Percentiles rank a stretch among this genome's conserved stretches.
Evolutionary conservation across 2,888 invertebrate species (phyloP).

Genomic region (Odontomyia ornata): DNA sequence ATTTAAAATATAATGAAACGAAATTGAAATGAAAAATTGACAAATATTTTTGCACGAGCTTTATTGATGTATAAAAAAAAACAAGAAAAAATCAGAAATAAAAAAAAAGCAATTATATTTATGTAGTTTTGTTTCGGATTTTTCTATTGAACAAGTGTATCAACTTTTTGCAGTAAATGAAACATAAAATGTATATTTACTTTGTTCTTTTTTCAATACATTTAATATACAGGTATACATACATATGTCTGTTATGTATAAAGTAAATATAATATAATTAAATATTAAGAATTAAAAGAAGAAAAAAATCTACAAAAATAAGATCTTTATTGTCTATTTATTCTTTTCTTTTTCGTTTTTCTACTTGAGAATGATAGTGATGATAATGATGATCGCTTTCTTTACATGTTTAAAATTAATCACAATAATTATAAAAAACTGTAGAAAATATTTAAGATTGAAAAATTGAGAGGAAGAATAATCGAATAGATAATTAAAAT

Average conservation of each 20-base stretch:
- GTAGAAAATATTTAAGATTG: constrained; percentile 41
- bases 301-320: constrained; percentile 20
- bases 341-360: constrained; percentile 25
- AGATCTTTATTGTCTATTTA: constrained; percentile 35
- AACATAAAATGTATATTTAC: constrained; percentile 6
- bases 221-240: constrained; percentile 19
- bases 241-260: constrained; percentile 24
- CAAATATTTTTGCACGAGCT: constrained; percentile 41
- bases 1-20: constrained; percentile 23
- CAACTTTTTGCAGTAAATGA: constrained; percentile 2
- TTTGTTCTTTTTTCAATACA: constrained; percentile 29
- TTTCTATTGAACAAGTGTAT: neutral
- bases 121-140: constrained; percentile 24
- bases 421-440: constrained; percentile 12
- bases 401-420: constrained; percentile 19
- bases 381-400: constrained; percentile 26
- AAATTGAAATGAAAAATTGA: constrained; percentile 30
- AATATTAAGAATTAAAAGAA: constrained; percentile 28
- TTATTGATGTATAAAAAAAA: constrained; percentile 25
- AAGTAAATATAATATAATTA: constrained; percentile 26
- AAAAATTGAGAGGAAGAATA: constrained; percentile 27
- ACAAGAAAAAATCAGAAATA: constrained; percentile 11
- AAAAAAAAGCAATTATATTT: constrained; percentile 26
- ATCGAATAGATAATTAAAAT: constrained; percentile 32
- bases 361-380: neutral